Conservation (phyloP, 2,888 invertebrate genomes). For the Rotaria sp. region DNA sequence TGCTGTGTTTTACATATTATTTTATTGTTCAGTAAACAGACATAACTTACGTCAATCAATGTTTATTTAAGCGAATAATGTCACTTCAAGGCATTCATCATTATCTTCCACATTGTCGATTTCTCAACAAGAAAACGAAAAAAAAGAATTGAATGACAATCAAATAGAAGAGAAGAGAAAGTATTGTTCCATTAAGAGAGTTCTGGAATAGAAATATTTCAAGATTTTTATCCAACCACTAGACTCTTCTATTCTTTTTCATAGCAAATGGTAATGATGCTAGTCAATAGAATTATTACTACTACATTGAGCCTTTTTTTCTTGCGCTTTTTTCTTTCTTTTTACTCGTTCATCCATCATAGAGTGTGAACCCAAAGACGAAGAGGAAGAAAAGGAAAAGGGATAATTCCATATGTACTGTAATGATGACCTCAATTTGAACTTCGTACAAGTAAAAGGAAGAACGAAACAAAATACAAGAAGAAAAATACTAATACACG, state of each 20-base stretch:
- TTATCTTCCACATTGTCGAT: not conserved
- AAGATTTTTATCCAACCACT: not conserved
- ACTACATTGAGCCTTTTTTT: not conserved
- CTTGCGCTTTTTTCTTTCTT: not conserved
- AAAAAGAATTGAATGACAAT: not conserved
- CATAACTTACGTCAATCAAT: not conserved
- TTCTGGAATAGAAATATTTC: not conserved
- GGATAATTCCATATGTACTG: not conserved
- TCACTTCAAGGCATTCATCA: not conserved
- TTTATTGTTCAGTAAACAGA: not conserved
- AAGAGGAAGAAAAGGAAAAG: not conserved
- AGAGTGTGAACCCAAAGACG: not conserved
- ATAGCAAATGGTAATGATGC: not conserved
- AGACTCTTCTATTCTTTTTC: not conserved
- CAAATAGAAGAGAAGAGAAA: not conserved
- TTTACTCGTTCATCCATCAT: not conserved
- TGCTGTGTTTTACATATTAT: not conserved
- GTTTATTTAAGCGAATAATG: not conserved
- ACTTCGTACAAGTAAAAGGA: not conserved
- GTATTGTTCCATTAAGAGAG: not conserved
- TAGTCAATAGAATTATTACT: not conserved
- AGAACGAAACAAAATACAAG: not conserved
- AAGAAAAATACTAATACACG: not conserved
- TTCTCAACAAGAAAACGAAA: not conserved
- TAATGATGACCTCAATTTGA: constrained; percentile 14